A percentile compares a stretch with the other conserved stretches of the same genome.
phyloP scores from a whole-genome alignment of 2,888 invertebrate genomes.

The Stenodema calcarata region DNA sequence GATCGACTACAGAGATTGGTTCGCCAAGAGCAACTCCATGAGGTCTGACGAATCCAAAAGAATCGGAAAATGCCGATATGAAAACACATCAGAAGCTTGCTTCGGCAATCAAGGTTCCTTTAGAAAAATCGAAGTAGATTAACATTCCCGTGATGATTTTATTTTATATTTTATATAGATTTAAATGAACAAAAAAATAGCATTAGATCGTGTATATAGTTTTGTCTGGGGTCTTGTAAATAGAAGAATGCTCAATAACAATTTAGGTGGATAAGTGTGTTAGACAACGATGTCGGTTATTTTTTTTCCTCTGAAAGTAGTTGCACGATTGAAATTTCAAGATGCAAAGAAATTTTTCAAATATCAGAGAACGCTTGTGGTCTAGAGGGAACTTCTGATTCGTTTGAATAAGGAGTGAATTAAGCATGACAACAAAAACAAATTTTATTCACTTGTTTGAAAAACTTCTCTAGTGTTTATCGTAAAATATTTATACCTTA shows the following conservation, averaged over 20 bases:
- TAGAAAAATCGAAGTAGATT: conserved; percentile 60
- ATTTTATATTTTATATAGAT: too few relatives aligned
- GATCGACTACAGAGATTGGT: conserved; percentile 59
- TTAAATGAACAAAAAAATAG: neutral
- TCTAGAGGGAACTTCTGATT: neutral
- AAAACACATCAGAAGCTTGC: conserved; percentile 57
- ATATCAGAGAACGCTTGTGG: neutral
- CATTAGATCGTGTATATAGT: neutral
- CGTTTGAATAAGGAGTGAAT: neutral
- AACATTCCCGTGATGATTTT: conserved; percentile 24
- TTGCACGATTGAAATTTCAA: neutral
- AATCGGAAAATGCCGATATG: conserved; percentile 58
- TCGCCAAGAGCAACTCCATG: conserved; percentile 57
- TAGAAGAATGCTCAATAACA: conserved; percentile 17
- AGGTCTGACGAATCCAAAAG: conserved; percentile 60
- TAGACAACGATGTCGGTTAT: neutral
- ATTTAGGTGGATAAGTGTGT: neutral
- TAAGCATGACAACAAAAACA: neutral
- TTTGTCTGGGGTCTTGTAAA: conserved; percentile 2
- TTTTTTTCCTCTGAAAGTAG: neutral
- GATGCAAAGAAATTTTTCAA: neutral
- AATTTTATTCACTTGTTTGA: neutral
- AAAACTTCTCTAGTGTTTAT: neutral
- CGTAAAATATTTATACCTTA: neutral
- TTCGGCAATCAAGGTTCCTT: conserved; percentile 60